Conservation (phyloP, 2,797 vertebrate genomes). For the Pachyuromys duprasi region DNA sequence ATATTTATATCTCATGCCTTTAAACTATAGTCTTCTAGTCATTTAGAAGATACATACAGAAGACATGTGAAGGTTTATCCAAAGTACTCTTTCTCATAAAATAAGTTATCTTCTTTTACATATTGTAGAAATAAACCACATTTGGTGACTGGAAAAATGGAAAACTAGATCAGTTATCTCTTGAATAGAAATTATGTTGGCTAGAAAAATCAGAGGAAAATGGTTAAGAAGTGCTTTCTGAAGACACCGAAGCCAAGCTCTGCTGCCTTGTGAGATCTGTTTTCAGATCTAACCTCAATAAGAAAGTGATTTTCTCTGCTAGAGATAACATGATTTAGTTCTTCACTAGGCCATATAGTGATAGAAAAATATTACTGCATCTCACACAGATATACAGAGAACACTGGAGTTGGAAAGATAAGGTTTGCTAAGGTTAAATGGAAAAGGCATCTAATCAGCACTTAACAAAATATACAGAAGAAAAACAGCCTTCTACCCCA, state of each 20-base stretch:
- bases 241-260: background rate
- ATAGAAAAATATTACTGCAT: conserved; percentile 59
- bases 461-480: background rate
- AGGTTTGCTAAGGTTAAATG: conserved; percentile 50
- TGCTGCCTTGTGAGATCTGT: background rate
- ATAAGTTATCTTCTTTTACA: background rate
- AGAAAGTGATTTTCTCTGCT: conserved; percentile 43
- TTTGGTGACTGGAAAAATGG: background rate
- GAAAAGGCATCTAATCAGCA: conserved; percentile 49
- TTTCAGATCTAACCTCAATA: conserved; percentile 65
- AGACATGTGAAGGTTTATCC: background rate
- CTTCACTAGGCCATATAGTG: background rate
- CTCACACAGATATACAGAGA: background rate
- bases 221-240: conserved; percentile 5
- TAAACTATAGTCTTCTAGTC: background rate
- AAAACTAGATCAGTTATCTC: background rate
- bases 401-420: conserved; percentile 31
- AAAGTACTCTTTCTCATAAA: background rate
- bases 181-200: background rate
- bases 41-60: background rate
- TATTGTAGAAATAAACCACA: background rate
- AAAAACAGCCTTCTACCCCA: background rate
- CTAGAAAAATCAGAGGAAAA: background rate
- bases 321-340: conserved; percentile 65
- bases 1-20: background rate